Evolutionary conservation across 2,888 invertebrate species (phyloP).

Genomic region (Conomelus anceps): DNA sequence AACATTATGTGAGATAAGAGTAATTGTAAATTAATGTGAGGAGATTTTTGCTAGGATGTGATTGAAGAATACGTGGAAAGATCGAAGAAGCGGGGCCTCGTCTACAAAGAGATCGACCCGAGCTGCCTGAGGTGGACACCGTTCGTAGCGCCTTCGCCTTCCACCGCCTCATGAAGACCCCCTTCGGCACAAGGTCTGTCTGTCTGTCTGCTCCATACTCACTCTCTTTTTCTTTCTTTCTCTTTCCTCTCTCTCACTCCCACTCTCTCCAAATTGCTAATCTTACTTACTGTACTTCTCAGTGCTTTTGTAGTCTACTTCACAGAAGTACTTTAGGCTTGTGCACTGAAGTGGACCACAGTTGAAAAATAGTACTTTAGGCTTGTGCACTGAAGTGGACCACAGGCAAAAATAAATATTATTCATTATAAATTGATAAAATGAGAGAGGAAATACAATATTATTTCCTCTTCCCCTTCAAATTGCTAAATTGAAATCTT

Average conservation of each 20-base stretch:
- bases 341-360: not conserved
- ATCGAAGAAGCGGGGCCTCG: slow-evolving; percentile 62
- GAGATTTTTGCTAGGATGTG: slow-evolving; percentile 59
- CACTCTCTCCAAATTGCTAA: not conserved
- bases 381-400: not conserved
- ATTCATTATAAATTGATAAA: no score
- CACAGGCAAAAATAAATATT: no score
- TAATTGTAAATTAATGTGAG: not conserved
- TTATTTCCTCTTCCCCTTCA: no score
- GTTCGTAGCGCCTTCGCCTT: slow-evolving; percentile 43
- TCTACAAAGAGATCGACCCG: slow-evolving; percentile 82
- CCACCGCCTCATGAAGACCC: slow-evolving; percentile 29
- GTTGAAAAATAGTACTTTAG: no score
- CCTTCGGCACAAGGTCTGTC: slow-evolving; percentile 19
- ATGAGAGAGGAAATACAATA: no score
- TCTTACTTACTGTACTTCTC: no score
- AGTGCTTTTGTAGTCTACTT: no score
- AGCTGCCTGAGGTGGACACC: slow-evolving; percentile 85
- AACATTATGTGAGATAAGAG: not conserved
- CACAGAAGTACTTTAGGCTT: not conserved
- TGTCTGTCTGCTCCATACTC: not conserved
- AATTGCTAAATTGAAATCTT: no score
- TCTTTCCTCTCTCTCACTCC: slow-evolving; percentile 1
- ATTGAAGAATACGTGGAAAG: slow-evolving; percentile 87
- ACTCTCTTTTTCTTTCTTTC: not conserved